Evolutionary conservation across 2,113 vertebrate genomes (phyloP).

Genomic region (Herpailurus yagouaroundi): DNA sequence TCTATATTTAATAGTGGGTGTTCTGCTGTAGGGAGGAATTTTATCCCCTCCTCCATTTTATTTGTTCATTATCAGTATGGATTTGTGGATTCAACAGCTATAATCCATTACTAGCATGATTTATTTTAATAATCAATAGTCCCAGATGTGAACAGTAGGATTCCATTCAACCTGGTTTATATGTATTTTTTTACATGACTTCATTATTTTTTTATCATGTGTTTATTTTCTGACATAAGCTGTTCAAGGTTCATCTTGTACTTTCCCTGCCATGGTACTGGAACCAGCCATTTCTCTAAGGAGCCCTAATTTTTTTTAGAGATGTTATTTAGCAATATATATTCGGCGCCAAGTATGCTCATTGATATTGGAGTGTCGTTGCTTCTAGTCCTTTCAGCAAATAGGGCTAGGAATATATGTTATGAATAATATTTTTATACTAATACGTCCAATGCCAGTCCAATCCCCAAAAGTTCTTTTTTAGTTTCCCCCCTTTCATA

Average conservation of each 20-base stretch:
- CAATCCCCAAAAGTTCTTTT: neutral
- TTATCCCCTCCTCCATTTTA: neutral
- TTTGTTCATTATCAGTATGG: constrained; percentile 19
- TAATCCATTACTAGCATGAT: neutral
- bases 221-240: constrained; percentile 32
- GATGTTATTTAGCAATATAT: neutral
- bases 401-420: neutral
- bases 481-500: neutral
- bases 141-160: neutral
- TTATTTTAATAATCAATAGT: constrained; percentile 5
- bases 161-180: neutral
- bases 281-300: neutral
- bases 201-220: neutral
- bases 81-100: neutral
- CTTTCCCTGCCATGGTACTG: neutral
- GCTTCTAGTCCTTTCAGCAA: neutral
- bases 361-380: neutral
- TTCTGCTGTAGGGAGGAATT: neutral
- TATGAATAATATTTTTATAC: neutral
- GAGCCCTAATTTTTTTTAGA: neutral
- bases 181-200: neutral
- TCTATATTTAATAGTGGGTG: neutral
- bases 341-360: neutral
- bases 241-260: neutral
- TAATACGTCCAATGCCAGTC: neutral